Percentiles rank a stretch among this genome's conserved stretches.
phyloP scores from a whole-genome alignment of 2,888 invertebrate genomes.

The Agonopterix heracliana region DNA sequence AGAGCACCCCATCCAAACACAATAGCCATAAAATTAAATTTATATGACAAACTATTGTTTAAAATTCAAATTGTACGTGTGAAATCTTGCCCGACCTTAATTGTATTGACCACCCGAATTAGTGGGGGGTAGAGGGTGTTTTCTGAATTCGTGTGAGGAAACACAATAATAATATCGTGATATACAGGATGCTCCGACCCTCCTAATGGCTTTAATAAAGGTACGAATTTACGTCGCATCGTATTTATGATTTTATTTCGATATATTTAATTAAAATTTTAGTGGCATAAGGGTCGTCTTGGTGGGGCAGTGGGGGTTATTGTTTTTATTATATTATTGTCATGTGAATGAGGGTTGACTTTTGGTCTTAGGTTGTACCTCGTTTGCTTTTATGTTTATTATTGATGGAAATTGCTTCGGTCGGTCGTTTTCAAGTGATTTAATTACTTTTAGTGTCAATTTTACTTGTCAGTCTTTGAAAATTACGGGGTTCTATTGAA shows the following conservation, averaged over 20 bases:
- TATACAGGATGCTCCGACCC: constrained; percentile 48
- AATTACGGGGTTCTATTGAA: too few relatives aligned
- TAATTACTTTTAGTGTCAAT: too few relatives aligned
- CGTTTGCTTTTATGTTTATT: too few relatives aligned
- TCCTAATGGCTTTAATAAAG: constrained; percentile 73
- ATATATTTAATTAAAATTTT: constrained; percentile 74
- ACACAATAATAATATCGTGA: constrained; percentile 60
- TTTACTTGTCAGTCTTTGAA: too few relatives aligned
- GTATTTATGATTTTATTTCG: constrained; percentile 72
- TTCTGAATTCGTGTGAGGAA: constrained; percentile 46
- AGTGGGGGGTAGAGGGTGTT: constrained; percentile 10
- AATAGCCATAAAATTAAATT: constrained; percentile 64
- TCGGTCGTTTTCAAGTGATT: too few relatives aligned
- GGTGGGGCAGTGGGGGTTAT: constrained; percentile 17
- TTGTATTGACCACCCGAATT: constrained; percentile 65
- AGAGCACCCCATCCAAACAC: constrained; percentile 44
- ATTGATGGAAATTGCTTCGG: too few relatives aligned
- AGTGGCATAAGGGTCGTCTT: constrained; percentile 28
- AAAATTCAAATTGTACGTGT: constrained; percentile 74
- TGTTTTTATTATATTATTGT: constrained; percentile 14
- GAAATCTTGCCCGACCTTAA: constrained; percentile 69
- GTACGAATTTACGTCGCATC: constrained; percentile 60
- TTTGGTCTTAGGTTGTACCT: background rate
- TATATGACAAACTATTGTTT: constrained; percentile 75
- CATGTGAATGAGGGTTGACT: background rate